These are phyloP conservation scores for Numida meleagris DNA, from an alignment of 2,113 vertebrate genomes.

Conservation along the genomic window DNA sequence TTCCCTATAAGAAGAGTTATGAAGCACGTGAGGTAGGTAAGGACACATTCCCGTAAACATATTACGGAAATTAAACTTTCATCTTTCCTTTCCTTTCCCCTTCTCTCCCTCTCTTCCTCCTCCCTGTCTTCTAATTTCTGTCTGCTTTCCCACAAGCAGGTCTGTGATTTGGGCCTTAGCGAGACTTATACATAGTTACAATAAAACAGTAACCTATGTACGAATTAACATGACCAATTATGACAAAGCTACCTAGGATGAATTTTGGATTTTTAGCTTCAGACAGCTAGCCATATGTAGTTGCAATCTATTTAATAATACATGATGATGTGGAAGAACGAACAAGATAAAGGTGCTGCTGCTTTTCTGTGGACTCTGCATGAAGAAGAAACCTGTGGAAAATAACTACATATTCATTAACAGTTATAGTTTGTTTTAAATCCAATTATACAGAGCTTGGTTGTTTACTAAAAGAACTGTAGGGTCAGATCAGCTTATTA, in stretches of 20 bases:
- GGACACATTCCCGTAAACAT: background rate
- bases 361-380: background rate
- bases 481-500: background rate
- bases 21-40: background rate
- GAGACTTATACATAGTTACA: too few species aligned
- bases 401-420: background rate
- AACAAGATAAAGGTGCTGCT: background rate
- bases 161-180: background rate
- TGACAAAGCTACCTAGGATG: background rate
- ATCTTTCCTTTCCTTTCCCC: background rate
- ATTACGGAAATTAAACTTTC: background rate
- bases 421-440: background rate
- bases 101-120: too few species aligned
- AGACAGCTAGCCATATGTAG: background rate
- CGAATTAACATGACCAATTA: background rate
- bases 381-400: background rate
- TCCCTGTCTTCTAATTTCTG: background rate
- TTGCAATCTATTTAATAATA: background rate
- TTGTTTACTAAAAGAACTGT: background rate
- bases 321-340: background rate
- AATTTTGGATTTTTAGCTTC: constrained; percentile 12
- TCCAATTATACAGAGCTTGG: background rate
- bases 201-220: background rate
- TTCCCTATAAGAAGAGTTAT: background rate
- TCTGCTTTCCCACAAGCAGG: background rate